Evolutionary conservation across 1,140 invertebrate species (phyloP), one percentile per base, ranked within the genome.

Genomic region (Melanaphis sacchari): DNA sequence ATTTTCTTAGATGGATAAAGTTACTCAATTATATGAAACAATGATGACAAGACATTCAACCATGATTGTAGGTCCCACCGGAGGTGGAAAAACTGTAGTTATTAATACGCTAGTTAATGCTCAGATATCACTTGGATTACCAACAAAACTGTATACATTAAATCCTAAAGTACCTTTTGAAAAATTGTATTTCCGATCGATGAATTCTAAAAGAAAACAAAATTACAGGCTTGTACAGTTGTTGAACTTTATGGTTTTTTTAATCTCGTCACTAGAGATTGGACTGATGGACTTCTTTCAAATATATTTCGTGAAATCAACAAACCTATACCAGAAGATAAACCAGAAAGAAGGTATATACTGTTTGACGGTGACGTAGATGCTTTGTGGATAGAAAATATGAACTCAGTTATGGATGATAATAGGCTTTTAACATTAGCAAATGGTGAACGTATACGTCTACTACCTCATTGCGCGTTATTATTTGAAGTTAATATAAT

Each of bases 401-500:
- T 99, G 98, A 99, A 99, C 95, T 98, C 98, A 2, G 98, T 99
- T 15, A 99, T 99, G 98, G 98, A 99, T 95, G 98, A 99, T 95
- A 99, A 99, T 95, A 97, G 97, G 95, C 95, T 99, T 85, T 90
- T 94, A 31, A 94, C 93, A 36, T 93, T 94, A 81, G 94, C 76
- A 40, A 93, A 93, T 54, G 94, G 89, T 15, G 81, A 93, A 94
- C 85, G 82, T 54, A 90, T 94, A 38, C 46, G 49, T 84, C 95
- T 99, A 40, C 96, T 97, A 94, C 96, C 97, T 94, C 97, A 98
- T 94, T 98, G 98, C 95, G 97, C 97, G 40, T 95, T 99, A 90
- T 95, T 99, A 59, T 99, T 99, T 96, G 98, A 99, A 96, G 97
- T 97, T 94, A 94, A 94, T 89, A 36, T n/a, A 36, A 2, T 31